These are phyloP conservation scores for Poeciliopsis turrubarensis DNA, from an alignment of 2,113 vertebrate species.

Conservation along the genomic window DNA sequence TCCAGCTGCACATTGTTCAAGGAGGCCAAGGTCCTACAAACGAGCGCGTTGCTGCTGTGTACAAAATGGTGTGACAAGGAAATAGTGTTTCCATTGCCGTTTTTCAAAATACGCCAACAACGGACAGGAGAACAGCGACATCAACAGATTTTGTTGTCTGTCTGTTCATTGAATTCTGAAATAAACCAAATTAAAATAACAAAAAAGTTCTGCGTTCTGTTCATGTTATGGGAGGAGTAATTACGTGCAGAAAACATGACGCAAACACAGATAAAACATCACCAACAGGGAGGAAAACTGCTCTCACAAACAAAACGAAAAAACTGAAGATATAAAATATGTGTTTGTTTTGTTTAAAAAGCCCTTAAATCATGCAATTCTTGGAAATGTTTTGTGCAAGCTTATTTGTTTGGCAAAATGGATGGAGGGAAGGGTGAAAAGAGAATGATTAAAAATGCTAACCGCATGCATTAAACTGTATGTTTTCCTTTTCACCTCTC, in stretches of 20 bases:
- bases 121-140: too few relatives aligned
- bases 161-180: too few relatives aligned
- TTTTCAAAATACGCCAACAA: too few relatives aligned
- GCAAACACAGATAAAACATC: conserved; percentile 59
- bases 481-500: conserved; percentile 47
- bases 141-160: too few relatives aligned
- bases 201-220: too few relatives aligned
- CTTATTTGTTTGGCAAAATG: conserved; percentile 16
- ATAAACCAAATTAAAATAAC: too few relatives aligned
- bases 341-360: conserved; percentile 15
- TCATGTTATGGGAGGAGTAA: not conserved
- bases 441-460: conserved; percentile 80
- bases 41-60: too few relatives aligned
- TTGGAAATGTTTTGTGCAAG: conserved; percentile 37
- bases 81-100: too few relatives aligned
- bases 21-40: too few relatives aligned
- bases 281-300: conserved; percentile 18
- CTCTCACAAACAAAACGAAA: not conserved
- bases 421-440: conserved; percentile 53
- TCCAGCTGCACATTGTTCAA: too few relatives aligned
- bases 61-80: too few relatives aligned
- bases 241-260: conserved; percentile 33
- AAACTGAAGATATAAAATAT: not conserved
- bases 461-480: conserved; percentile 76
- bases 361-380: conserved; percentile 66